Conservation (phyloP, 2,113 vertebrate species). For the Callaeas wilsoni region DNA sequence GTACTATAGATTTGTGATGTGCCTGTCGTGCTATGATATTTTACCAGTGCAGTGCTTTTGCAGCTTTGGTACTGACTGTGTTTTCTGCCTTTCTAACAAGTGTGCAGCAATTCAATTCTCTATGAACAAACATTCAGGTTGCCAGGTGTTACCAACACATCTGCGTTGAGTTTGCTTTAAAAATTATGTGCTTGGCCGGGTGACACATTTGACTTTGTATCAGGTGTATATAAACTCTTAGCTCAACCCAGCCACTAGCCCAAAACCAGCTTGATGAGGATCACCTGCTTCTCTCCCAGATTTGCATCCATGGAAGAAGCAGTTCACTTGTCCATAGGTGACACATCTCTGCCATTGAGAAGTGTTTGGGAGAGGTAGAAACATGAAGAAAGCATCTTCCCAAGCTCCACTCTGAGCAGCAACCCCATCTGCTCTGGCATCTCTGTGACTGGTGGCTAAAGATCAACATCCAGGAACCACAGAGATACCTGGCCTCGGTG, state of each 20-base stretch:
- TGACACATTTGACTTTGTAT: neutral
- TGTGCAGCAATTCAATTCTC: neutral
- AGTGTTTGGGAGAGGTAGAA: neutral
- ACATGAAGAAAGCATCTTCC: neutral
- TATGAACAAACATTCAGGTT: neutral
- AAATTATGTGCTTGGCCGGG: neutral
- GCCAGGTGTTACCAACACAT: neutral
- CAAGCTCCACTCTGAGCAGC: neutral
- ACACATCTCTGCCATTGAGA: neutral
- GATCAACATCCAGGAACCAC: neutral
- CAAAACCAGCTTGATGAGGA: neutral
- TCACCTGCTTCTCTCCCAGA: neutral
- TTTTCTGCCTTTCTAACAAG: neutral
- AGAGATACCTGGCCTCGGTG: neutral
- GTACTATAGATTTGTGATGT: neutral
- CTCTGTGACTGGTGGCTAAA: neutral
- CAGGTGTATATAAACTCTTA: neutral
- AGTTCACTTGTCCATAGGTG: neutral
- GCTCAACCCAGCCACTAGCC: neutral
- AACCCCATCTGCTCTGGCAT: neutral
- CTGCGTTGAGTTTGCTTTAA: neutral
- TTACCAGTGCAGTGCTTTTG: neutral
- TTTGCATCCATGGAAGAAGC: neutral
- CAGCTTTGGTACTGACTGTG: neutral
- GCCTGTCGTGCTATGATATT: neutral